These are phyloP conservation scores for Scaptomyza caliginosa DNA, from an alignment of 2,888 invertebrate species.

Conservation along the genomic window DNA sequence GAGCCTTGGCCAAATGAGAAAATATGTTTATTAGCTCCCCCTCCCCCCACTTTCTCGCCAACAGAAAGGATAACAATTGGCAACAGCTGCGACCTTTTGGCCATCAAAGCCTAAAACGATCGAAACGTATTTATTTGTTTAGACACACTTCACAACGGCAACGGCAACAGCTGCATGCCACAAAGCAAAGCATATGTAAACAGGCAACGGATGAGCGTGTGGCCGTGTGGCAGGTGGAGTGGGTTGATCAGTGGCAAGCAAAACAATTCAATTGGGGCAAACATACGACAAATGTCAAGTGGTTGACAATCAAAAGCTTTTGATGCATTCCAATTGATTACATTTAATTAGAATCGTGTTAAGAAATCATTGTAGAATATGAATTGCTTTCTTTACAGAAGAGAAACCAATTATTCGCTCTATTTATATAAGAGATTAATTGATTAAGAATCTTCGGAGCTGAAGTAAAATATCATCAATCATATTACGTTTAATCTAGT, in stretches of 20 bases:
- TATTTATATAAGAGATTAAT: too few species aligned
- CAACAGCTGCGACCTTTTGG: slow-evolving; percentile 53
- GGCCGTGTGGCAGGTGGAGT: neutral
- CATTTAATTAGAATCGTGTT: too few species aligned
- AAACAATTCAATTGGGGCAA: slow-evolving; percentile 9
- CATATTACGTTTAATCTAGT: too few species aligned
- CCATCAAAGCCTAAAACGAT: slow-evolving; percentile 33
- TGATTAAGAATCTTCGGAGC: too few species aligned
- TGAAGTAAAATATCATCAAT: too few species aligned
- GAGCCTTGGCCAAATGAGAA: slow-evolving; percentile 58
- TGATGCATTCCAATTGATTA: too few species aligned
- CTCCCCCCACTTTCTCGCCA: neutral
- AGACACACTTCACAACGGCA: neutral
- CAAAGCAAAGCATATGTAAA: slow-evolving; percentile 18
- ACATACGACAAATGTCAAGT: slow-evolving; percentile 48
- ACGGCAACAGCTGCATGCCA: slow-evolving; percentile 24
- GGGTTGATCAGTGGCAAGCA: neutral
- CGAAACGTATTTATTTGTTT: slow-evolving; percentile 45
- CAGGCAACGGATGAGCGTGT: slow-evolving; percentile 4
- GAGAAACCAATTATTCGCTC: too few species aligned
- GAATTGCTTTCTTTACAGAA: too few species aligned
- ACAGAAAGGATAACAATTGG: neutral
- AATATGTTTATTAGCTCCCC: slow-evolving; percentile 69
- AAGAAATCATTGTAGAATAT: too few species aligned
- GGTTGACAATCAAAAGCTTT: too few species aligned